A percentile compares a stretch with the other conserved stretches of the same genome.
Evolutionary conservation across 2,888 invertebrate genomes (phyloP).

Genomic region (Capitulum mitella): DNA sequence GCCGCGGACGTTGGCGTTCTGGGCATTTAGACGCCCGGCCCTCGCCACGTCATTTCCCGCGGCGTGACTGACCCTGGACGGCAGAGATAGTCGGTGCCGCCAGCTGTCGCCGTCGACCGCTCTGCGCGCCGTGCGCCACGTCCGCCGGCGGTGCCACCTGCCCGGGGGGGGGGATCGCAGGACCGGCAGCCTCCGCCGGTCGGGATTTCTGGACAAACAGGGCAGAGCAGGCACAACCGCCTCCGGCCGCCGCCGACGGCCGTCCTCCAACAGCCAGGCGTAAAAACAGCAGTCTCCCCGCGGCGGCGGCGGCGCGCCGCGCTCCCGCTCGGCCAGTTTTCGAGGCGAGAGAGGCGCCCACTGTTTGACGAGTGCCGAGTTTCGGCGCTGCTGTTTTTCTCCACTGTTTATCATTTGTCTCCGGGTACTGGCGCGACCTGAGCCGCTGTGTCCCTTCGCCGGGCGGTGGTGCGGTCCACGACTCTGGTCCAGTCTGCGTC

Average conservation of each 20-base stretch:
- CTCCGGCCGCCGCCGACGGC: not conserved
- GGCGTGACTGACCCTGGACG: not conserved
- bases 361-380: not conserved
- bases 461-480: too few relatives aligned
- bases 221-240: not conserved
- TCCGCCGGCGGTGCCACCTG: not conserved
- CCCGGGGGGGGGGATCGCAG: not conserved
- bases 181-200: not conserved
- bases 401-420: too few relatives aligned
- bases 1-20: not conserved
- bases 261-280: not conserved
- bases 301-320: not conserved
- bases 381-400: too few relatives aligned
- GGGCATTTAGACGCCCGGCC: not conserved
- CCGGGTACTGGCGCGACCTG: too few relatives aligned
- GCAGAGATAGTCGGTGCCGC: not conserved
- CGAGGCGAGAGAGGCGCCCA: too few relatives aligned
- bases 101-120: not conserved
- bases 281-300: not conserved
- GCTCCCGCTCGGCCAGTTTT: not conserved
- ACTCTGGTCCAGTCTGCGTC: too few relatives aligned
- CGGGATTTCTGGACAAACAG: slow-evolving; percentile 4
- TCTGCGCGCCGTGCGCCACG: not conserved
- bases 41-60: not conserved
- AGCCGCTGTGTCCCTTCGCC: too few relatives aligned